Conservation (phyloP, 2,113 vertebrate genomes). For the Dipodomys merriami region DNA sequence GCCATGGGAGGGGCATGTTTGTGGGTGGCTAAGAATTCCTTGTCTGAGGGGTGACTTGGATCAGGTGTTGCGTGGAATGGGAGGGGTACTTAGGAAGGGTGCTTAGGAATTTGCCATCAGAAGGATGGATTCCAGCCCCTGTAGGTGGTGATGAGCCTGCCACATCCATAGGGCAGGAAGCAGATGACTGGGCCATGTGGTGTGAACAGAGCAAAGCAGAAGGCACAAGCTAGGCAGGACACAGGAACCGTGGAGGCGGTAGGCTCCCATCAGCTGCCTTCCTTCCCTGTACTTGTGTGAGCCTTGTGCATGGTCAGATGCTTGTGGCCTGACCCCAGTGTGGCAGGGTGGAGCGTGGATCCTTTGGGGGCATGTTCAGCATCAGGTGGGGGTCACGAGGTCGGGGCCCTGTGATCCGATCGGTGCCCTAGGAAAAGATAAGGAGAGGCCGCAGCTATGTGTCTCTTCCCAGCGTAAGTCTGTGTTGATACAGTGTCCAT, state of each 20-base stretch:
- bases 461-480: not conserved
- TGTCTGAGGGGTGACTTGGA: not conserved
- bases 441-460: not conserved
- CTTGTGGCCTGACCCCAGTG: not conserved
- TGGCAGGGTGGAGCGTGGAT: not conserved
- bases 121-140: not conserved
- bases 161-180: not conserved
- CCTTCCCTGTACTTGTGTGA: fast-evolving
- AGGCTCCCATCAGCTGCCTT: fast-evolving
- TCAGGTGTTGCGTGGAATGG: not conserved
- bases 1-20: too few relatives aligned
- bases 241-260: not conserved
- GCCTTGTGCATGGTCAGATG: not conserved
- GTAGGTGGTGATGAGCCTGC: not conserved
- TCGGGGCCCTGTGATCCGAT: not conserved
- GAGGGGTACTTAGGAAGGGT: not conserved
- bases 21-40: too few relatives aligned
- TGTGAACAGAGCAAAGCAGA: not conserved
- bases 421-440: not conserved
- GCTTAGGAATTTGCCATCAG: fast-evolving
- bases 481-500: not conserved
- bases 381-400: not conserved
- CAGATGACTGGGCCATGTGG: fast-evolving
- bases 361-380: not conserved
- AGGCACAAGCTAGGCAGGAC: not conserved